Percentiles rank a stretch among this genome's conserved stretches.
phyloP scores from a whole-genome alignment of 2,888 invertebrate species.

The Molorchus minor region DNA sequence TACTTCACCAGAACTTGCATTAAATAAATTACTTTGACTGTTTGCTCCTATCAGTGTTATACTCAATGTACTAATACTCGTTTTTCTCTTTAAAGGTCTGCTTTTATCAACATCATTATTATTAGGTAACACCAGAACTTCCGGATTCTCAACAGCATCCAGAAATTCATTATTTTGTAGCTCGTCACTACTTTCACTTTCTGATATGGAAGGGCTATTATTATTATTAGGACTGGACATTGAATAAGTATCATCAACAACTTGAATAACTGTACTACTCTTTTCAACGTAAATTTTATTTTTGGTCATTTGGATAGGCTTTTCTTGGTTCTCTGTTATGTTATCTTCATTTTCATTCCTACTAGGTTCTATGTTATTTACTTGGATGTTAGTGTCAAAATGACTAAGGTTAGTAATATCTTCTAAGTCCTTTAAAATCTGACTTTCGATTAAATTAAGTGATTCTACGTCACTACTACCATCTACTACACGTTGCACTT shows the following conservation, averaged over 20 bases:
- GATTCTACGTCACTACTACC: slow-evolving; percentile 32
- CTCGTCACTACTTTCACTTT: slow-evolving; percentile 49
- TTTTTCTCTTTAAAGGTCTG: slow-evolving; percentile 39
- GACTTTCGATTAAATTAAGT: slow-evolving; percentile 46
- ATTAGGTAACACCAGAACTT: background rate
- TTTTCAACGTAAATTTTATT: slow-evolving; percentile 58
- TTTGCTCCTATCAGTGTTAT: slow-evolving; percentile 25
- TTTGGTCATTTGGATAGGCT: slow-evolving; percentile 23
- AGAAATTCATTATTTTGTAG: slow-evolving; percentile 46
- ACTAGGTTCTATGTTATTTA: background rate
- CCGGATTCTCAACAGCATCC: slow-evolving; percentile 47
- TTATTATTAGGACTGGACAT: slow-evolving; percentile 27
- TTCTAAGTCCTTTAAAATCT: slow-evolving; percentile 51
- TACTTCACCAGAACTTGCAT: background rate
- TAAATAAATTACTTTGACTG: background rate
- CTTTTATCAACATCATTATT: background rate
- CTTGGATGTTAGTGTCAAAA: slow-evolving; percentile 31
- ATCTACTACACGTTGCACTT: slow-evolving; percentile 23
- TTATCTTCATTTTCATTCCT: slow-evolving; percentile 6
- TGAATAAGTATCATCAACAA: slow-evolving; percentile 49
- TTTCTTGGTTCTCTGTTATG: background rate
- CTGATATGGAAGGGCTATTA: slow-evolving; percentile 36
- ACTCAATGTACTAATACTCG: slow-evolving; percentile 45
- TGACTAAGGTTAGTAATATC: slow-evolving; percentile 48
- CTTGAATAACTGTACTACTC: slow-evolving; percentile 60